Base-by-base conservation (phyloP, 2,797 vertebrate species). In the Alfaro cultratus region DNA sequence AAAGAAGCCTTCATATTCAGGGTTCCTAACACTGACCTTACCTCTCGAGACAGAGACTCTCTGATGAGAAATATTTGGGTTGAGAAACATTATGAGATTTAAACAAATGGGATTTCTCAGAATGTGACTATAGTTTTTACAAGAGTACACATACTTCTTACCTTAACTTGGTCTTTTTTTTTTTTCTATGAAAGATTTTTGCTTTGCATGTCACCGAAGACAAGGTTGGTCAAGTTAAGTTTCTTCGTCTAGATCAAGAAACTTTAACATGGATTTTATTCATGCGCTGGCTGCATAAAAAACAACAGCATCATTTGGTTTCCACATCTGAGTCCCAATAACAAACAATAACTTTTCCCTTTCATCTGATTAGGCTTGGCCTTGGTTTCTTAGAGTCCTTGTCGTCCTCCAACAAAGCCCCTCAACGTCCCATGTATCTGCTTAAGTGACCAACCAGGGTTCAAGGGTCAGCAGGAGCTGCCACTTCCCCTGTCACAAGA, bases 401-500 rank as follows among this genome's bases (percentile, higher is more conserved):
- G 84, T 92, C 82, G 89, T 90, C 93, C 89, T 90, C 86, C 81
- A 76, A 92, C 93, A 93, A 93, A 94, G 93, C 92, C 91, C 39
- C 89, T 94, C 91, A 90, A 91, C 74, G 87, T 92, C 88, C 91
- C 90, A 74, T 89, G 86, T 93, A 95, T 94, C 94, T 94, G 93
- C 94, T 90, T 93, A 93, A 93, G 91, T 95, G 95, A 94, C 94
- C 92, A 85, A 86, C 80, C 78, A 74, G 83, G 91, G 92, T 89
- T 93, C 93, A 89, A 75, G 91, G 95, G 94, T 95, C 93, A 82
- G 85, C 51, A 82, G 75, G 87, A 93, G 87, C 95, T 95, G 95
- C 94, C 95, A 95, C 94, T 94, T 95, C 91, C 92, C 92, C 92
- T 95, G 94, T 96, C 95, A 95, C 83, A 88, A 88, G 90, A 93